Evolutionary conservation across 2,888 invertebrate species (phyloP).

Genomic region (Agonopterix alstromeriana): DNA sequence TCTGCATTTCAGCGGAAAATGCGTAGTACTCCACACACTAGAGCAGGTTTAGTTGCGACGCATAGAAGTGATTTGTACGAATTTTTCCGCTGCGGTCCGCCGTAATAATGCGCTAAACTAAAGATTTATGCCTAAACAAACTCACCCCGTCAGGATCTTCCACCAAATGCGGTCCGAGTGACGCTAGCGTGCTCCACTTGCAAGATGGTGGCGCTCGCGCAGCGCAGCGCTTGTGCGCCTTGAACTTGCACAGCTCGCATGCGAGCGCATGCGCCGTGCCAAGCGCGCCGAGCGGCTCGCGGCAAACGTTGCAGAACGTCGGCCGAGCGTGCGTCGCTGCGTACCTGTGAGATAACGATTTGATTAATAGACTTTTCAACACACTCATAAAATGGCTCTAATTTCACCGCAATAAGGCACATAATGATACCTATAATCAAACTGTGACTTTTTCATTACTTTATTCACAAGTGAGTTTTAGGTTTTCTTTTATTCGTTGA

Average conservation of each 20-base stretch:
- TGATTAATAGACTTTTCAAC: no score
- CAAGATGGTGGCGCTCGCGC: slow-evolving; percentile 95
- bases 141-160: slow-evolving; percentile 94
- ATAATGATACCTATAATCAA: no score
- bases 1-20: no score
- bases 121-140: slow-evolving; percentile 2
- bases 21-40: no score
- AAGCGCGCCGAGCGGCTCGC: slow-evolving; percentile 94
- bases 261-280: slow-evolving; percentile 95
- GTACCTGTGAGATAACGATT: slow-evolving; percentile 69
- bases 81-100: no score
- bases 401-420: no score
- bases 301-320: slow-evolving; percentile 97
- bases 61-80: no score
- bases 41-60: no score
- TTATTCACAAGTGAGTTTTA: no score
- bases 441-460: no score
- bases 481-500: no score
- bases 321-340: slow-evolving; percentile 96
- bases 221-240: slow-evolving; percentile 97
- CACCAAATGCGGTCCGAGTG: slow-evolving; percentile 95
- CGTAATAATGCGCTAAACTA: not conserved
- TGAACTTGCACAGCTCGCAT: slow-evolving; percentile 98
- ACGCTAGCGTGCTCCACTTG: slow-evolving; percentile 98
- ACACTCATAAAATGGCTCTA: no score